Percentiles rank a stretch among this genome's conserved stretches.
These are phyloP conservation scores for Grallaria varia DNA, from an alignment of 2,113 vertebrate species.

Conservation along the genomic window DNA sequence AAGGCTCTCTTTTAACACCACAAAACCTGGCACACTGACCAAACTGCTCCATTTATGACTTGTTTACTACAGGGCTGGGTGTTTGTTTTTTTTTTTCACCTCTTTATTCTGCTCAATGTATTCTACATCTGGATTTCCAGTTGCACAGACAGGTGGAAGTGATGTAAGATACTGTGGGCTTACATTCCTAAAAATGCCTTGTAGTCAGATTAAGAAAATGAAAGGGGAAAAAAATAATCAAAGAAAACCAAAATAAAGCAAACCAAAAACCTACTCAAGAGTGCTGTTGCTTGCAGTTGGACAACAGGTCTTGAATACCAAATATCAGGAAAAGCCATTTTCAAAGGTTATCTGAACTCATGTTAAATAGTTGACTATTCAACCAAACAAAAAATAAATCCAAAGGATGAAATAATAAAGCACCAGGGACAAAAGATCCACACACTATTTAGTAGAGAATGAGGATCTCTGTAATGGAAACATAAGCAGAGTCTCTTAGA, in stretches of 20 bases:
- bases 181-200: not conserved
- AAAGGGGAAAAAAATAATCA: not conserved
- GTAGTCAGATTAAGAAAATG: not conserved
- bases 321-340: conserved; percentile 39
- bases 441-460: conserved; percentile 61
- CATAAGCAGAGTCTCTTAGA: conserved; percentile 2
- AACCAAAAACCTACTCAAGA: not conserved
- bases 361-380: conserved; percentile 52
- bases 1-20: not conserved
- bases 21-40: not conserved
- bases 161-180: not conserved
- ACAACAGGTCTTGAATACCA: conserved; percentile 30
- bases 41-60: not conserved
- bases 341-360: conserved; percentile 50
- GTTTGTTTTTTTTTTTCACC: not conserved
- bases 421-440: conserved; percentile 29
- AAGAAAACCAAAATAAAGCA: not conserved
- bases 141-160: not conserved
- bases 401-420: conserved; percentile 58
- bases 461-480: conserved; percentile 29
- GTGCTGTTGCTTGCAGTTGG: not conserved
- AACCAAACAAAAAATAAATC: conserved; percentile 55
- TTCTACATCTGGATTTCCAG: not conserved
- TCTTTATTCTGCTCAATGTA: not conserved
- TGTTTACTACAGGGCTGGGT: not conserved